Base-by-base conservation (phyloP, 2,888 invertebrate species). In the Agrotis exclamationis region DNA sequence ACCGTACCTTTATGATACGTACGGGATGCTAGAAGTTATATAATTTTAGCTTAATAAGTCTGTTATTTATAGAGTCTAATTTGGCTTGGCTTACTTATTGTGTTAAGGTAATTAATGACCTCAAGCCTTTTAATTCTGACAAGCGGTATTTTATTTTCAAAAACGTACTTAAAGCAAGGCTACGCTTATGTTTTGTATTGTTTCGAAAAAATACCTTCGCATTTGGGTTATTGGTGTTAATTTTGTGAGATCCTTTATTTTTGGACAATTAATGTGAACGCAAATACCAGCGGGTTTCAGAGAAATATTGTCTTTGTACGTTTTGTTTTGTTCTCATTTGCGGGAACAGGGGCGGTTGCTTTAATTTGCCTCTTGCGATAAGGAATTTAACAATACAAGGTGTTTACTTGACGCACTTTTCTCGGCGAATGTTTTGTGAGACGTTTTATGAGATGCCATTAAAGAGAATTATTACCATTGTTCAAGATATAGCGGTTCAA, bases 311-410 rank as follows among this genome's bases (percentile, higher is more conserved):
- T 85, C 85, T 82, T 86, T 83, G 84, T 85, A 83, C 84, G 86
- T 88, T 86, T 87, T 89, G 89, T 90, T 89, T 87, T 87, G 86
- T 87, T 83, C 83, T 88, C 88, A 90, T 90, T 91, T 89, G 86
- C 78, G 87, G 85, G 71, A 80, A 81, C 81, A 82, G 70, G 72
- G 79, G 82, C 71, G 83, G 85, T 85, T 77, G 84, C 79, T 87
- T 84, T 87, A 87, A 88, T 89, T 89, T 88, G 87, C 85, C 83
- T 86, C 83, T 80, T 73, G 85, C 85, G 91, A 90, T 90, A 91
- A 89, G 87, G 71, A 87, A 87, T 87, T 80, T 80, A 83, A 90
- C 90, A 90, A 89, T 88, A 87, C 87, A 87, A 89, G 89, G 86
- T 89, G 89, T 89, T 91, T 83, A 84, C 84, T 87, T 85, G 84